phyloP scores from a whole-genome alignment of 64 coral and sea anemone species.

The Montipora cactus region DNA sequence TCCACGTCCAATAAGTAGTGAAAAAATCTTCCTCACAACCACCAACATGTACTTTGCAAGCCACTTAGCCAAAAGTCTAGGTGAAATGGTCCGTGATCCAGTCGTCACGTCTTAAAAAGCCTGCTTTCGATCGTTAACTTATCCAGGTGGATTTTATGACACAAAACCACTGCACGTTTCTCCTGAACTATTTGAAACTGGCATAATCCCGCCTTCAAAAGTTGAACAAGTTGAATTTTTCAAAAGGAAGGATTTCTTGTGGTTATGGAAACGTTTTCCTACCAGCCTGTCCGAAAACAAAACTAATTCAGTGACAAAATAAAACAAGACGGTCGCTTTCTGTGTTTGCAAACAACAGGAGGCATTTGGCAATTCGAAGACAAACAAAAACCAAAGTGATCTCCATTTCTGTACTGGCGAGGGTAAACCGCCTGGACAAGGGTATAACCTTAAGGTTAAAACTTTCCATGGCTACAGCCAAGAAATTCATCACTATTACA shows the following conservation, averaged over 20 bases:
- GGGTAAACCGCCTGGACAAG: not conserved
- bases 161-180: conserved; percentile 55
- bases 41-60: conserved; percentile 20
- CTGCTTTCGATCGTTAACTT: not conserved
- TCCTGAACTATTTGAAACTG: conserved; percentile 53
- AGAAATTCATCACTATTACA: not conserved
- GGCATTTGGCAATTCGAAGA: conserved; percentile 21
- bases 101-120: not conserved
- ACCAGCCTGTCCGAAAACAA: conserved; percentile 9
- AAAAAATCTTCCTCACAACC: not conserved
- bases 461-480: not conserved
- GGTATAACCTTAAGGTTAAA: no score
- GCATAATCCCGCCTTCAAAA: conserved; percentile 23
- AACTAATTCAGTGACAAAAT: not conserved
- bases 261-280: not conserved
- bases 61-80: not conserved
- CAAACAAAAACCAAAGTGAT: conserved; percentile 28
- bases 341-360: conserved; percentile 31
- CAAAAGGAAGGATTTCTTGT: not conserved
- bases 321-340: conserved; percentile 16
- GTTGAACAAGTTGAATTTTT: not conserved
- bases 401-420: not conserved
- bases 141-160: conserved; percentile 38
- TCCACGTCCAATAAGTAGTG: conserved; percentile 19
- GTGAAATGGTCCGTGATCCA: not conserved